A percentile compares a stretch with the other conserved stretches of the same genome.
These are phyloP conservation scores for Entomobrya multifasciata DNA, from an alignment of 2,888 invertebrate genomes.

Conservation along the genomic window DNA sequence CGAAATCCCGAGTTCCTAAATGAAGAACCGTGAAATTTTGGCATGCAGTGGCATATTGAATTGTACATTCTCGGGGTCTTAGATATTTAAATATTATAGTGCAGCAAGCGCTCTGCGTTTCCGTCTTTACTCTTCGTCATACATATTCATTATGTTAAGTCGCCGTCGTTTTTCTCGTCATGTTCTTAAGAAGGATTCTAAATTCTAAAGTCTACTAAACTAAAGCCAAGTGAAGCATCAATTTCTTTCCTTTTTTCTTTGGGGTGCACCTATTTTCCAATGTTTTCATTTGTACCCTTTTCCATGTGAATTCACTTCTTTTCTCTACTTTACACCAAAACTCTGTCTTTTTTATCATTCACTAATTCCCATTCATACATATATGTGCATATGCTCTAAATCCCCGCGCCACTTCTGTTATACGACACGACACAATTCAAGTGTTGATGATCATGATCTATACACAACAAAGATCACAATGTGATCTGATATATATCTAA, in stretches of 20 bases:
- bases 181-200: too few relatives aligned
- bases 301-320: slow-evolving; percentile 51
- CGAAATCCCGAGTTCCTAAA: too few relatives aligned
- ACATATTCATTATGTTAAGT: slow-evolving; percentile 33
- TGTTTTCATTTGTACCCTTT: slow-evolving; percentile 24
- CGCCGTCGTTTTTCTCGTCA: slow-evolving; percentile 19
- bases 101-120: too few relatives aligned
- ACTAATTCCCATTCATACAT: slow-evolving; percentile 31
- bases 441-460: slow-evolving; percentile 15
- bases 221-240: slow-evolving; percentile 48
- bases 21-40: too few relatives aligned
- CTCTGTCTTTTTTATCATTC: slow-evolving; percentile 38
- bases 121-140: neutral
- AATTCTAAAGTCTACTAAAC: too few relatives aligned
- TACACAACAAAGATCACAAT: slow-evolving; percentile 21
- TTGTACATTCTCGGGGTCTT: neutral
- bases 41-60: too few relatives aligned
- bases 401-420: neutral
- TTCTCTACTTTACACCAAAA: too few relatives aligned
- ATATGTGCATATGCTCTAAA: slow-evolving; percentile 26
- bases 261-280: slow-evolving; percentile 16
- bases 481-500: slow-evolving; percentile 10
- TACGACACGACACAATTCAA: slow-evolving; percentile 8
- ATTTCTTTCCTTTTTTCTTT: slow-evolving; percentile 33
- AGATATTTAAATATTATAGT: too few relatives aligned